Conservation (phyloP, 2,888 invertebrate genomes). For the Cerastoderma edule region DNA sequence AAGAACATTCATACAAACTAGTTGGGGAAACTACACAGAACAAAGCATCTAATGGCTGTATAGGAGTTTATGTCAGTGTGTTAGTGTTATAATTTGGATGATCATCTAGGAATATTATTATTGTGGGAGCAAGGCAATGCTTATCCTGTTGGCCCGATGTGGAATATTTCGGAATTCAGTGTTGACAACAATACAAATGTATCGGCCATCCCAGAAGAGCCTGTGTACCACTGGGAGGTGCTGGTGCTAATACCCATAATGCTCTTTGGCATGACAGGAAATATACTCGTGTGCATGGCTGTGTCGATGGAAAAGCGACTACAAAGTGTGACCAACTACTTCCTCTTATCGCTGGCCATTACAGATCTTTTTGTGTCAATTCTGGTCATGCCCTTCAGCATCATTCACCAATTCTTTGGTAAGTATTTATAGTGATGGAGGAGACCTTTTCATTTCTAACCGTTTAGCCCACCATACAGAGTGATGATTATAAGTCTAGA, state of each 20-base stretch:
- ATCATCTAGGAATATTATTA: no score
- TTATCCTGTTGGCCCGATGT: conserved; percentile 39
- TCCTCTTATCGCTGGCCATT: conserved; percentile 95
- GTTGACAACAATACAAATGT: conserved; percentile 38
- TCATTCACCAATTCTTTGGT: conserved; percentile 96
- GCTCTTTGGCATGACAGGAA: conserved; percentile 86
- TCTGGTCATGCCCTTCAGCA: conserved; percentile 97
- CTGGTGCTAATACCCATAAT: conserved; percentile 75
- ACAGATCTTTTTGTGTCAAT: conserved; percentile 96
- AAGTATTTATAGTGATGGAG: no score
- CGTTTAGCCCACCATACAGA: no score
- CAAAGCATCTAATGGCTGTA: no score
- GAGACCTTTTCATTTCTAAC: no score
- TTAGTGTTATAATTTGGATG: no score
- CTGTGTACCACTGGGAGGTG: conserved; percentile 73
- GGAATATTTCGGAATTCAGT: conserved; percentile 51
- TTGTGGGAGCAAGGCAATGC: no score
- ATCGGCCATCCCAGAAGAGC: conserved; percentile 25
- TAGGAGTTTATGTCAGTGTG: no score
- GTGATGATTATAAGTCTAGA: no score
- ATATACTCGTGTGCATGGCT: conserved; percentile 96
- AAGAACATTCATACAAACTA: no score
- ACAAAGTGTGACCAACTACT: conserved; percentile 98
- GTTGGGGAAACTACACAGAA: no score
- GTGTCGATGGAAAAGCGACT: conserved; percentile 94